Evolutionary conservation across 2,113 vertebrate genomes (phyloP).

Genomic region (Mesoclemmys tuberculata): DNA sequence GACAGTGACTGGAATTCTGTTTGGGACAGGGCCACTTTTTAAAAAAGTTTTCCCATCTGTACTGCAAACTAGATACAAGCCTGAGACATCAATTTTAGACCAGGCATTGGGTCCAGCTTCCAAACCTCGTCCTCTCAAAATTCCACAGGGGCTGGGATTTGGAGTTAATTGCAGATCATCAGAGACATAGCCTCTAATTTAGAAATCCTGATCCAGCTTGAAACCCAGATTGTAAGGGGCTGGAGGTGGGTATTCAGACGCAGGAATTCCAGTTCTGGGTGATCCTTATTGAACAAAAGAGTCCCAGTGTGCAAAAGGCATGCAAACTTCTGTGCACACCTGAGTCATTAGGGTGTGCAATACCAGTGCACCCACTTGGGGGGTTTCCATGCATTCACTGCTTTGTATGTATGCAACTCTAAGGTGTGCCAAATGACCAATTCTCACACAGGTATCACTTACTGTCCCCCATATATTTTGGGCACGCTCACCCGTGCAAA

Average conservation of each 20-base stretch:
- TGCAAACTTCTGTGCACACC: not conserved
- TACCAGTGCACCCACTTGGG: fast-evolving
- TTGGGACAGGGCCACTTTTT: not conserved
- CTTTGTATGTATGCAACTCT: fast-evolving
- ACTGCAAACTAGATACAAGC: not conserved
- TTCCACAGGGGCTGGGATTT: not conserved
- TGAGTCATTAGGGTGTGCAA: not conserved
- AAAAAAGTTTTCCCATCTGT: not conserved
- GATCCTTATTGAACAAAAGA: not conserved
- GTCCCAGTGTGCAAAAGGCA: not conserved
- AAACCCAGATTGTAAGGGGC: not conserved
- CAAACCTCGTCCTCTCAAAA: not conserved
- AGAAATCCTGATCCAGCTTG: not conserved
- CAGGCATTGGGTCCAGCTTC: not conserved
- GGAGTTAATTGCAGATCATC: not conserved
- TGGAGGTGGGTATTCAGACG: not conserved
- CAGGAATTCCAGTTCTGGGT: not conserved
- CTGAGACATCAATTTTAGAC: not conserved
- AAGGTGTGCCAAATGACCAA: not conserved
- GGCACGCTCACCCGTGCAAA: not conserved
- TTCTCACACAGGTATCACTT: fast-evolving
- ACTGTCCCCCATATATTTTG: not conserved
- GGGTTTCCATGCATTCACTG: fast-evolving
- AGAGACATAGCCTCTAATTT: not conserved
- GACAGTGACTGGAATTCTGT: not conserved